Base-by-base conservation (phyloP, 2,797 vertebrate species). In the Myripristis murdjan region DNA sequence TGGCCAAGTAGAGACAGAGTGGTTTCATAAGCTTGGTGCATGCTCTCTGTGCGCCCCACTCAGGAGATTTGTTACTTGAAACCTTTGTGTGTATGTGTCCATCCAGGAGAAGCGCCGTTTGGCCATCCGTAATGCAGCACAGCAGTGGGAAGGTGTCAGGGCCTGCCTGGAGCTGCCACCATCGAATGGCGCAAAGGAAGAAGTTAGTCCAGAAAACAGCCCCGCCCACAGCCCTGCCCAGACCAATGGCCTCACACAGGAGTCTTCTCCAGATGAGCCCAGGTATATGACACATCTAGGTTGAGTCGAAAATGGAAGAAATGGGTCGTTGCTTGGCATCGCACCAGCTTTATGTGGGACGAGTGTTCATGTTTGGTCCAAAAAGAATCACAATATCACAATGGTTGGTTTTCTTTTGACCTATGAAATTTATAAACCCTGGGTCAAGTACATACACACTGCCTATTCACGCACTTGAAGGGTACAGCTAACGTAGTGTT, bases 51-150 rank as follows among this genome's bases (percentile, higher is more conserved):
- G 54, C 70, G 10, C 33, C 49, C 55, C 52, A 56, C 48, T 73
- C 18, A 33, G 56, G 62, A 82, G 54, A 69, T 31, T 6, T 76
- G 61, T 70, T 51, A 83, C 53, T 72, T 85, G 66, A 85, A 76
- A 64, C 72, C 31, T 18, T 35, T 67, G 22, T 60, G 48, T 62
- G 35, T 67, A 56, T 66, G 41, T 35, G 2, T 28, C 58, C 79
- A 73, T 73, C 10, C 87, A 99, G 98, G 97, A 99, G 75, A 98
- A 98, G 92, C 96, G 97, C 54, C 94, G 97, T 12, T 91, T 98
- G 66, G 97, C 97, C 0, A 97, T 99, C 75, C 94, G 93, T 81
- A 98, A 98, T 63, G 96, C 98, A 39, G 97, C 97, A 5, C 96
- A 92, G 33, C 96, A 96, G 52, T 99, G 98, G 98, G 96, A 98